A percentile compares a stretch with the other conserved stretches of the same genome.
These are phyloP conservation scores for Tenthredo notha DNA, from an alignment of 2,888 invertebrate genomes.

Conservation along the genomic window DNA sequence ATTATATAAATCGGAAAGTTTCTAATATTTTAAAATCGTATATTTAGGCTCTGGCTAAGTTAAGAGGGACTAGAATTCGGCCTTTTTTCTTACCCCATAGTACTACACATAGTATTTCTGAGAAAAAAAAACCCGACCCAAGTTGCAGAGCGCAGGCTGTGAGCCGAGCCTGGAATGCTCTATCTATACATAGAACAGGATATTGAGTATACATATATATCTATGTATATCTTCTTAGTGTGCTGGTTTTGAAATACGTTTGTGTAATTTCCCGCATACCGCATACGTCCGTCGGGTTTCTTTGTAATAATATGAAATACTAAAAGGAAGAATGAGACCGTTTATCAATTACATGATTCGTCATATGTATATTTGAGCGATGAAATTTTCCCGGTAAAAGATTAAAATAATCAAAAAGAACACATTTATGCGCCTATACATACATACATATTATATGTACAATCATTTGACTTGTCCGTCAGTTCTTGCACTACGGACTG, in stretches of 20 bases:
- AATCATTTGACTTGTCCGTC: not conserved
- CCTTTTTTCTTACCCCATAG: not conserved
- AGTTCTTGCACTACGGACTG: constrained; percentile 17
- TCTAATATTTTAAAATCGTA: not conserved
- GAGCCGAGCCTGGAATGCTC: constrained; percentile 16
- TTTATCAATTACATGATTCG: not conserved
- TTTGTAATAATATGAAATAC: not conserved
- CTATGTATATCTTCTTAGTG: not conserved
- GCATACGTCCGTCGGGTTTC: not conserved
- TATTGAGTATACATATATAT: not conserved
- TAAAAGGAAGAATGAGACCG: not conserved
- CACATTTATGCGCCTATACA: not conserved
- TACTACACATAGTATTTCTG: constrained; percentile 22
- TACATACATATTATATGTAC: not conserved
- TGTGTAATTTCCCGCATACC: constrained; percentile 20
- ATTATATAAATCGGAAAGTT: not conserved
- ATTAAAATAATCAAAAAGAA: not conserved
- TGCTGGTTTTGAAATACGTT: not conserved
- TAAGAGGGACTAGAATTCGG: not conserved
- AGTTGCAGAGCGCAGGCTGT: not conserved
- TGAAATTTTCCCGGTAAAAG: not conserved
- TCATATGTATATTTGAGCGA: not conserved
- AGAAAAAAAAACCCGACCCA: constrained; percentile 5
- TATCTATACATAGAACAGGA: constrained; percentile 28
- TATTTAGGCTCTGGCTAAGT: not conserved